Evolutionary conservation across 2,888 invertebrate species (phyloP), one percentile per base, ranked within the genome.

Genomic region (Trypoxylon attenuatum): DNA sequence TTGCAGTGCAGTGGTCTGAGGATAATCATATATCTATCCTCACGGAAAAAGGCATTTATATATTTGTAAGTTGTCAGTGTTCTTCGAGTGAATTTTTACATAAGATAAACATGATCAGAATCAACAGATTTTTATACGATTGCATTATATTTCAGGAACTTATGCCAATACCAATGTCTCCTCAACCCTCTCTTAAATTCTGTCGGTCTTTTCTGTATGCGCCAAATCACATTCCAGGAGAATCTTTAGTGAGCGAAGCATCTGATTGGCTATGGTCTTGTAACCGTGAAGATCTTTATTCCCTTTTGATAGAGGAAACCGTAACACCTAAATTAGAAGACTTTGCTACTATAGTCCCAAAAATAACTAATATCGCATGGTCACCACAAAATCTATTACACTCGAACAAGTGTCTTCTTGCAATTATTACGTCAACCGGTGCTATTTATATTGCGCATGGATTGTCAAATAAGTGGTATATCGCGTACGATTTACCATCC

Each of bases 21-120:
- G 87, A 88, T 61, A 82, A 87, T 72, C 80, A 83, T 25, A 73
- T 88, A 27, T 84, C 87, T 0, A 43, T 87, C 19, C 64, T 87
- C 49, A 87, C 87, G 0, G 80, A 83, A 6, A 79, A 73, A 43
- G 88, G 87, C 18, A 77, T 86, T 54, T 83, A 87, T 29, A 74
- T 85, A 33, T 79, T 85, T 33, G 88, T 88, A 78, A 86, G 83
- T 84, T 10, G 8, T 10, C 21, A 33, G 8, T 42, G 8, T n/a
- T 19, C 16, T 25, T 54, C 33, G 0, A 25, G 27, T 15, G 49
- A 25, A 39, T 19, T 33, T 13, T 16, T 23, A 4, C 13, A 15
- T 51, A 10, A 2, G 19, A 18, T 27, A 19, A 22, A 8, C 47
- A n/a, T 10, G 46, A 60, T 41, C 2, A 41, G 33, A 21, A 22